These are phyloP conservation scores for Lordiphosa collinella DNA, from an alignment of 1,140 invertebrate species.

Conservation along the genomic window DNA sequence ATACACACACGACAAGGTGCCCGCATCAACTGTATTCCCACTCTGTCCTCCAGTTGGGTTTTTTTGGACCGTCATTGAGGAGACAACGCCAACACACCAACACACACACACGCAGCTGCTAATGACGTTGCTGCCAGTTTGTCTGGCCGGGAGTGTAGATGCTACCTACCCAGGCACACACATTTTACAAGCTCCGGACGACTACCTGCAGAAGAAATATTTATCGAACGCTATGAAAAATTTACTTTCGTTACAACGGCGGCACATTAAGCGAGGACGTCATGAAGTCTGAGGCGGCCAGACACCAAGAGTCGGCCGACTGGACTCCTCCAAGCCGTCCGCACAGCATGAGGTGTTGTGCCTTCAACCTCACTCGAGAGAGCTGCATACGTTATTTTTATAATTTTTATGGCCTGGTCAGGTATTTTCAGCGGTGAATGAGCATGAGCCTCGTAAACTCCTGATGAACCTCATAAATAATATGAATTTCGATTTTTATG, in stretches of 20 bases:
- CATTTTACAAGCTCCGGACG: background rate
- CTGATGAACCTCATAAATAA: conserved; percentile 77
- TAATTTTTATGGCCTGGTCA: conserved; percentile 61
- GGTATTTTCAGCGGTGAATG: conserved; percentile 48
- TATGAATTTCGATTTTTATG: conserved; percentile 74
- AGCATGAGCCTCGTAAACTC: conserved; percentile 55
- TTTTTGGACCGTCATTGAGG: conserved; percentile 47
- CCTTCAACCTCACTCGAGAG: conserved; percentile 8
- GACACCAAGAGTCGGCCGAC: conserved; percentile 21
- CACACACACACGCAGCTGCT: conserved; percentile 39
- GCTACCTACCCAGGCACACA: conserved; percentile 35
- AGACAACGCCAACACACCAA: conserved; percentile 2
- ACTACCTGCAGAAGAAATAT: conserved; percentile 69
- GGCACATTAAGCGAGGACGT: conserved; percentile 60
- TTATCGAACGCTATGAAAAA: conserved; percentile 74
- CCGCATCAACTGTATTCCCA: conserved; percentile 17
- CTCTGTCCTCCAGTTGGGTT: conserved; percentile 3
- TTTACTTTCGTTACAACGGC: conserved; percentile 69
- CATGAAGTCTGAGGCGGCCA: conserved; percentile 66
- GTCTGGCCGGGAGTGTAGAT: conserved; percentile 43
- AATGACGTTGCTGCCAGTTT: conserved; percentile 74
- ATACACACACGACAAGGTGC: conserved; percentile 20
- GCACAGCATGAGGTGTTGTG: conserved; percentile 51
- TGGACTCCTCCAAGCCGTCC: conserved; percentile 8
- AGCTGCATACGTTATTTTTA: conserved; percentile 62